Evolutionary conservation across 2,888 invertebrate species (phyloP).

Genomic region (Ormyrus thymus): DNA sequence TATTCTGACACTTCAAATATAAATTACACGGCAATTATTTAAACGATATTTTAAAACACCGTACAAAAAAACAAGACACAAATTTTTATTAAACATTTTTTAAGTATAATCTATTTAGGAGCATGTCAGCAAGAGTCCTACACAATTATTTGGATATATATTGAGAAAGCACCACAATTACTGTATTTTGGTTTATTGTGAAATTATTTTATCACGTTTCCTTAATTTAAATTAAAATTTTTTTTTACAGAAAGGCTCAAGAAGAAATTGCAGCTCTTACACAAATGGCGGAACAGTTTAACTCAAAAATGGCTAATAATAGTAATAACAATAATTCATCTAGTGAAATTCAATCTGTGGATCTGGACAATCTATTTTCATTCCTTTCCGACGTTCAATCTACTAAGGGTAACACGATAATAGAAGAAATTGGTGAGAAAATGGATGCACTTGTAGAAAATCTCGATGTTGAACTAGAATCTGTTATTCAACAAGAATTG

Average conservation of each 20-base stretch:
- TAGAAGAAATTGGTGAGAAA: slow-evolving; percentile 89
- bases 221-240: background rate
- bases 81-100: slow-evolving; percentile 27
- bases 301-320: slow-evolving; percentile 77
- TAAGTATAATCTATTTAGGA: slow-evolving; percentile 31
- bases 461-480: slow-evolving; percentile 85
- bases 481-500: slow-evolving; percentile 79
- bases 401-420: slow-evolving; percentile 80
- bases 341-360: slow-evolving; percentile 83
- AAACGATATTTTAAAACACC: slow-evolving; percentile 8
- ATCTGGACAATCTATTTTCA: slow-evolving; percentile 92
- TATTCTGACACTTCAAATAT: background rate
- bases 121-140: slow-evolving; percentile 39
- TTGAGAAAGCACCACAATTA: slow-evolving; percentile 26
- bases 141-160: slow-evolving; percentile 36
- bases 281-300: slow-evolving; percentile 84
- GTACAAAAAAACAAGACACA: slow-evolving; percentile 44
- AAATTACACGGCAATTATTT: background rate
- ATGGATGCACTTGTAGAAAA: slow-evolving; percentile 90
- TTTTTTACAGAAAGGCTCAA: slow-evolving; percentile 79
- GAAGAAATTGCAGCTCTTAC: slow-evolving; percentile 83
- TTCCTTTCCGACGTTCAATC: slow-evolving; percentile 87
- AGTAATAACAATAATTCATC: slow-evolving; percentile 52
- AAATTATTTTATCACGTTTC: background rate
- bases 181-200: slow-evolving; percentile 21